These are phyloP conservation scores for Cryptocheilus praepositus DNA, from an alignment of 2,888 invertebrate genomes.

Conservation along the genomic window DNA sequence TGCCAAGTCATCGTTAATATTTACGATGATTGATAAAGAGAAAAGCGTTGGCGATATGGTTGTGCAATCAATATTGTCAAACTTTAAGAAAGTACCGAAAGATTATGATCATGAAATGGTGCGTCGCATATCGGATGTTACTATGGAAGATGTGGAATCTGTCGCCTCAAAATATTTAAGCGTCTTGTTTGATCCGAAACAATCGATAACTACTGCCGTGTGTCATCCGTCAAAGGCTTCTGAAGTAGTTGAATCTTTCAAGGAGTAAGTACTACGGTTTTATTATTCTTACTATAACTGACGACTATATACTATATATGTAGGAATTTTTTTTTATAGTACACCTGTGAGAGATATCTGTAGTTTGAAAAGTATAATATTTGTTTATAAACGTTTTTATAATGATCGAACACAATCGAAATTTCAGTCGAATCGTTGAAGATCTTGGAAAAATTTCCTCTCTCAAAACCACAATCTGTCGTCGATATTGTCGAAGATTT, in stretches of 20 bases:
- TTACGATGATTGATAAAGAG: constrained; percentile 88
- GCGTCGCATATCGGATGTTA: constrained; percentile 81
- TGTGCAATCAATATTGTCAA: constrained; percentile 83
- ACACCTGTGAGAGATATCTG: no score
- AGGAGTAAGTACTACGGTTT: constrained; percentile 76
- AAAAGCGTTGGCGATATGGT: constrained; percentile 86
- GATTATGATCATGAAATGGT: constrained; percentile 84
- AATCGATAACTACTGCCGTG: constrained; percentile 82
- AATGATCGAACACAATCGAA: no score
- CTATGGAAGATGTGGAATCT: constrained; percentile 79
- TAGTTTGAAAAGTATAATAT: no score
- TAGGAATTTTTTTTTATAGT: no score
- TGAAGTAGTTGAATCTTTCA: constrained; percentile 81
- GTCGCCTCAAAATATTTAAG: constrained; percentile 85
- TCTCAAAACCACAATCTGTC: no score
- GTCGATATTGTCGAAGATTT: no score
- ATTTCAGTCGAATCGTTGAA: no score
- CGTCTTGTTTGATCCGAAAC: constrained; percentile 80
- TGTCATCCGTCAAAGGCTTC: constrained; percentile 86
- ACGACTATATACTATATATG: no score
- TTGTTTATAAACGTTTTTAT: no score
- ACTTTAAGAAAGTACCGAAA: constrained; percentile 81
- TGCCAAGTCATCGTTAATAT: constrained; percentile 90
- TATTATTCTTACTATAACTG: background rate
- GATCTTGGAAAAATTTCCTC: no score